Evolutionary conservation across 2,797 vertebrate species (phyloP).

Genomic region (Enteromius fasciolatus): DNA sequence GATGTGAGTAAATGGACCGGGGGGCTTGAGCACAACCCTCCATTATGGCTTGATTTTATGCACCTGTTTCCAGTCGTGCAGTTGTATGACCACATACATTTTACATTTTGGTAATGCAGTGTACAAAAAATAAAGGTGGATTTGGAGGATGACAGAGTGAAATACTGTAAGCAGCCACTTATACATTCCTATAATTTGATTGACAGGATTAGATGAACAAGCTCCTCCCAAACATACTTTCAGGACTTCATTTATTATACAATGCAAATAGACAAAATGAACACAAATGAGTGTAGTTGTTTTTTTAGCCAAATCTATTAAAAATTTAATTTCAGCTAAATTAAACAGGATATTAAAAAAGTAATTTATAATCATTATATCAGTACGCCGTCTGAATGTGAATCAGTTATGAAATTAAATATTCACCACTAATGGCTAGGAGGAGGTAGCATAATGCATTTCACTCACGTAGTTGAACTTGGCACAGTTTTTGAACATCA

Average conservation of each 20-base stretch:
- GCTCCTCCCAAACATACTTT: constrained; percentile 2
- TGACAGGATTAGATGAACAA: constrained; percentile 25
- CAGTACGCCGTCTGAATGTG: constrained; percentile 14
- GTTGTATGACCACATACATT: neutral
- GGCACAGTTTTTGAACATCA: constrained; percentile 98
- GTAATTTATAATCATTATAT: constrained; percentile 37
- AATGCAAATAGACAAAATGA: constrained; percentile 36
- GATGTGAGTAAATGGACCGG: neutral
- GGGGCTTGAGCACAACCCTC: neutral
- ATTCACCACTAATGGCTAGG: constrained; percentile 28
- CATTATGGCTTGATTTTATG: neutral
- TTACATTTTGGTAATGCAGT: neutral
- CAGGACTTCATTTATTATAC: constrained; percentile 35
- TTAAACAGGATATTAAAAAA: constrained; percentile 52
- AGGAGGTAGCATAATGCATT: constrained; percentile 6
- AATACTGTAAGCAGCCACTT: constrained; percentile 24
- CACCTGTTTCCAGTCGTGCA: neutral
- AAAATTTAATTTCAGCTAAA: constrained; percentile 36
- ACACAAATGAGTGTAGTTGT: constrained; percentile 32
- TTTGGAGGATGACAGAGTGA: neutral
- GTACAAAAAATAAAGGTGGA: neutral
- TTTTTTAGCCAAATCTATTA: constrained; percentile 39
- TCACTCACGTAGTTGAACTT: constrained; percentile 97
- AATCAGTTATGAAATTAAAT: constrained; percentile 47
- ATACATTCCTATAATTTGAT: constrained; percentile 21